phyloP scores from a whole-genome alignment of 2,888 invertebrate genomes.

The Ormia ochracea region DNA sequence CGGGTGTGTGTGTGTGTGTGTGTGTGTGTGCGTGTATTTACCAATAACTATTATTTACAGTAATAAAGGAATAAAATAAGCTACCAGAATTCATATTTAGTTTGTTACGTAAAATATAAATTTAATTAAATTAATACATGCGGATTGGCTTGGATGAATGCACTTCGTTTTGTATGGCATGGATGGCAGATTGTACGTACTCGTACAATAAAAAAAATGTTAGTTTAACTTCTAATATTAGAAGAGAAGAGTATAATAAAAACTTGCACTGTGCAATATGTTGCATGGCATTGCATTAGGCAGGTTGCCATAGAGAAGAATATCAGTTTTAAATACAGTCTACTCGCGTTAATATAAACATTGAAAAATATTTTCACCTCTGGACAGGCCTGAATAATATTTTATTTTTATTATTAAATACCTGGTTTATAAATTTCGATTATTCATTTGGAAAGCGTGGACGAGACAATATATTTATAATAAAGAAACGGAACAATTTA shows the following conservation, averaged over 20 bases:
- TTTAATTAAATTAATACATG: slow-evolving; percentile 57
- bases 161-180: background rate
- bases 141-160: slow-evolving; percentile 2
- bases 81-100: slow-evolving; percentile 53
- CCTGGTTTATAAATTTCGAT: too few relatives aligned
- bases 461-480: too few relatives aligned
- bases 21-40: slow-evolving; percentile 1
- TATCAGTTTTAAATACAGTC: too few relatives aligned
- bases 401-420: too few relatives aligned
- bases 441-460: too few relatives aligned
- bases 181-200: slow-evolving; percentile 14
- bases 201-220: slow-evolving; percentile 6
- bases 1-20: background rate
- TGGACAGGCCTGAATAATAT: too few relatives aligned
- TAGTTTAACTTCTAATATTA: slow-evolving; percentile 11
- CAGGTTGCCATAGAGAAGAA: too few relatives aligned
- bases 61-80: slow-evolving; percentile 40
- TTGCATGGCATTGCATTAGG: slow-evolving; percentile 3
- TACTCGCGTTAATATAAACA: too few relatives aligned
- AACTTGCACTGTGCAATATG: background rate
- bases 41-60: slow-evolving; percentile 46
- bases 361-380: too few relatives aligned
- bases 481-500: too few relatives aligned
- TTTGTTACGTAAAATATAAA: slow-evolving; percentile 59
- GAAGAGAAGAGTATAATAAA: background rate